These are phyloP conservation scores for Agrilus biguttatus DNA, from an alignment of 2,888 invertebrate species.

Conservation along the genomic window DNA sequence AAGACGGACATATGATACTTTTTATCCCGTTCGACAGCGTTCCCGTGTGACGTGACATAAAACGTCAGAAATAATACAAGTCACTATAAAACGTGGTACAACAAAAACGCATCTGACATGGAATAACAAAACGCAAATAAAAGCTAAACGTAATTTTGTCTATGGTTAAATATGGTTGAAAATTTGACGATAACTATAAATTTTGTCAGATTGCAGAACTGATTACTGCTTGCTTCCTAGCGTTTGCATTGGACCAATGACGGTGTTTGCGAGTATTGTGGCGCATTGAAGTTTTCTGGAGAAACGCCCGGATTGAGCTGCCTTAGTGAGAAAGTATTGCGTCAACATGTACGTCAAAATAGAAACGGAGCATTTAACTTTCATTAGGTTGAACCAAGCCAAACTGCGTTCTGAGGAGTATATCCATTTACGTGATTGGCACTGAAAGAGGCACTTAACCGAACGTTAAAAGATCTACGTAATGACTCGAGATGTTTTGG, in stretches of 20 bases:
- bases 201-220: not conserved
- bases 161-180: too few species aligned
- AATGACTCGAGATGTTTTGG: conserved; percentile 12
- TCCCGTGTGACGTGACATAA: too few species aligned
- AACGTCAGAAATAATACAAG: too few species aligned
- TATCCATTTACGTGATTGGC: too few species aligned
- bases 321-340: conserved; percentile 1
- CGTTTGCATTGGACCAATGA: conserved; percentile 7
- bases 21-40: too few species aligned
- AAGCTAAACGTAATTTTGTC: too few species aligned
- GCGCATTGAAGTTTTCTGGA: conserved; percentile 9
- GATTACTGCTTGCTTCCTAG: conserved; percentile 1
- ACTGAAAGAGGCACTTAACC: conserved; percentile 15
- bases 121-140: too few species aligned
- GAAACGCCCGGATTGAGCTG: conserved; percentile 11
- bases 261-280: conserved; percentile 10
- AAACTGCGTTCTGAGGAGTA: conserved; percentile 16
- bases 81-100: too few species aligned
- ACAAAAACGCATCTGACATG: too few species aligned
- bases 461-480: conserved; percentile 14
- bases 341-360: too few species aligned
- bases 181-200: too few species aligned
- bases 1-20: too few species aligned
- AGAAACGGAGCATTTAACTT: conserved; percentile 13
- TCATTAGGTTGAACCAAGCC: conserved; percentile 14